Evolutionary conservation across 2,797 vertebrate species (phyloP).

Genomic region (Enteromius afrohamiltoni): DNA sequence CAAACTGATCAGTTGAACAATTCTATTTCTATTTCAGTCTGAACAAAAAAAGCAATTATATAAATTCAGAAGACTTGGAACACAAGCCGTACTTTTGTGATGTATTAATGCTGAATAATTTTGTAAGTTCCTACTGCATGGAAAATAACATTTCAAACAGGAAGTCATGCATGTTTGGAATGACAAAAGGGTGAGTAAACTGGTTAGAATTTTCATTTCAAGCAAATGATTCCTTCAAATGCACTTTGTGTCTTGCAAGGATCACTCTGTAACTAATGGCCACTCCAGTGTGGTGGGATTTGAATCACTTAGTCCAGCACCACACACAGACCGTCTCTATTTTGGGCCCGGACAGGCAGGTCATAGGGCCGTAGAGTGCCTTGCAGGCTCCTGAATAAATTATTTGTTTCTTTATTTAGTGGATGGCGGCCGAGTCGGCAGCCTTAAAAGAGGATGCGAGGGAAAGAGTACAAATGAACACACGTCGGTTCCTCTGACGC

Average conservation of each 20-base stretch:
- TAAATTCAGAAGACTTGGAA: neutral
- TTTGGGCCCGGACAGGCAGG: constrained; percentile 37
- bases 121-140: neutral
- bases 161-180: neutral
- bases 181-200: neutral
- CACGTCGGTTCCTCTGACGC: constrained; percentile 16
- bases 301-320: constrained; percentile 20
- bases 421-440: neutral
- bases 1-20: neutral
- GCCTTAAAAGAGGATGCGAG: neutral
- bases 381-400: constrained; percentile 48
- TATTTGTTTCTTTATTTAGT: constrained; percentile 52
- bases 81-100: neutral
- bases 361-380: constrained; percentile 40
- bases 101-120: neutral
- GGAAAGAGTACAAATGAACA: constrained; percentile 21
- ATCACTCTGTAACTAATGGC: constrained; percentile 33
- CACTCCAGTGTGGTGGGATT: constrained; percentile 29
- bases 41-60: neutral
- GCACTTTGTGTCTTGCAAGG: constrained; percentile 24
- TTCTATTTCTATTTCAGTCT: neutral
- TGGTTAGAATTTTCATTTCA: neutral
- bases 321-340: constrained; percentile 16
- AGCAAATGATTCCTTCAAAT: neutral
- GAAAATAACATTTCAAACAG: neutral